A percentile compares a stretch with the other conserved stretches of the same genome.
Conservation (phyloP, 2,113 vertebrate species). For the Pao palembangensis region DNA sequence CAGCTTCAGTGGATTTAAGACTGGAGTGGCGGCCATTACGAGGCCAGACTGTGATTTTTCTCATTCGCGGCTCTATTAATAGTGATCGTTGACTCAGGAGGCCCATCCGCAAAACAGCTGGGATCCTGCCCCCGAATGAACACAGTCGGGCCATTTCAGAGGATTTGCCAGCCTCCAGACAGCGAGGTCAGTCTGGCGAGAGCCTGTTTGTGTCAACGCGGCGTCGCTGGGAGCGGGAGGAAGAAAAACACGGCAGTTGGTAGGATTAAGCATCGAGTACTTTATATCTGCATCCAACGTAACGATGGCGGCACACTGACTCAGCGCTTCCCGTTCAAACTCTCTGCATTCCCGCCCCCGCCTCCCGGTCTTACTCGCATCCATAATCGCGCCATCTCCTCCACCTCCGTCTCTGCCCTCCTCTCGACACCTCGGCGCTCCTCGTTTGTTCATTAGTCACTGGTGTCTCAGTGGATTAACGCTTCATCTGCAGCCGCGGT, state of each 20-base stretch:
- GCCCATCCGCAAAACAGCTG: slow-evolving; percentile 30
- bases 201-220: slow-evolving; percentile 7
- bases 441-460: background rate
- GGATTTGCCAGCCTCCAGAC: slow-evolving; percentile 34
- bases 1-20: slow-evolving; percentile 53
- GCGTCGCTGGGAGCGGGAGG: slow-evolving; percentile 10
- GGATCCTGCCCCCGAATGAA: slow-evolving; percentile 14
- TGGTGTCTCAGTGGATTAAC: background rate
- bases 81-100: slow-evolving; percentile 29
- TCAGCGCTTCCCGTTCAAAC: slow-evolving; percentile 43
- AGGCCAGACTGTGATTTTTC: slow-evolving; percentile 40
- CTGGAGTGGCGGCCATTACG: slow-evolving; percentile 34
- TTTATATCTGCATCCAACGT: slow-evolving; percentile 40
- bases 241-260: slow-evolving; percentile 24
- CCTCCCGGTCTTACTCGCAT: background rate
- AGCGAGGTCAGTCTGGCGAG: background rate
- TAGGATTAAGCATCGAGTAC: slow-evolving; percentile 32
- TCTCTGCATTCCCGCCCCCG: background rate
- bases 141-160: slow-evolving; percentile 18
- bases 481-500: background rate
- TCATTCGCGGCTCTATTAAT: slow-evolving; percentile 41
- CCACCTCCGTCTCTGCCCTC: slow-evolving; percentile 12
- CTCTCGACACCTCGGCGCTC: slow-evolving; percentile 27
- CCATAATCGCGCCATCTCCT: slow-evolving; percentile 18
- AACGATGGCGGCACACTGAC: slow-evolving; percentile 44